Evolutionary conservation across 92 coral and sea anemone genomes (phyloP), one percentile per base, ranked within the genome.

Genomic region (Isaurus tuberculatus): DNA sequence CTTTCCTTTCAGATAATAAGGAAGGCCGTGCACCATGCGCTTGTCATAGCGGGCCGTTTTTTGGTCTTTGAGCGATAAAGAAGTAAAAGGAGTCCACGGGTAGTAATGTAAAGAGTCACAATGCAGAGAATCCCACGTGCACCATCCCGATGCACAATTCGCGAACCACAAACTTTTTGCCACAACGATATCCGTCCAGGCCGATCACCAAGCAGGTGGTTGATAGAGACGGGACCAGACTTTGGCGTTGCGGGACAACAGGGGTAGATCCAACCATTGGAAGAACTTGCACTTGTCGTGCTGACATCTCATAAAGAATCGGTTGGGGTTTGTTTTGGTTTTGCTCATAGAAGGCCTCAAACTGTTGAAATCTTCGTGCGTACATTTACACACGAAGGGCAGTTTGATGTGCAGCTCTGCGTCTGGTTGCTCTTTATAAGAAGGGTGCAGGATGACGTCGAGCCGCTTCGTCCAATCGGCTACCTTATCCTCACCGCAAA

Each of bases 81-180:
- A 4, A 3, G 9, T 15, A 36, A 26, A 72, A 15, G 40, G 63
- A 0, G 13, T 8, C 79, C 37, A 25, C 9, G 79, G 79, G 15
- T 1, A 46, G 46, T 72, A 72, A 44, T 72, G 79, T 27, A 44
- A 19, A 7, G 79, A 11, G 14, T 63, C 79, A 14, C 64, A 27
- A 23, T 4, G 33, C 0, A 14, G 63, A 27, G 23, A 34, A 27
- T 46, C 40, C 34, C 19, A 9, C 6, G 63, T 14, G 15, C 64
- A 72, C 8, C 9, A 72, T 23, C 79, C 61, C 2, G 9, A 8
- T 3, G 10, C 10, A n/a, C 58, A 70, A 31, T 72, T 72, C 64
- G 79, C 63, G 79, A 28, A 40, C 23, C 5, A 72, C 11, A 40
- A 72, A 72, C 3, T 42, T 29, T 23, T 44, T 25, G 61, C 23